Conservation (phyloP, 2,113 vertebrate genomes). For the Aviceda subcristata region DNA sequence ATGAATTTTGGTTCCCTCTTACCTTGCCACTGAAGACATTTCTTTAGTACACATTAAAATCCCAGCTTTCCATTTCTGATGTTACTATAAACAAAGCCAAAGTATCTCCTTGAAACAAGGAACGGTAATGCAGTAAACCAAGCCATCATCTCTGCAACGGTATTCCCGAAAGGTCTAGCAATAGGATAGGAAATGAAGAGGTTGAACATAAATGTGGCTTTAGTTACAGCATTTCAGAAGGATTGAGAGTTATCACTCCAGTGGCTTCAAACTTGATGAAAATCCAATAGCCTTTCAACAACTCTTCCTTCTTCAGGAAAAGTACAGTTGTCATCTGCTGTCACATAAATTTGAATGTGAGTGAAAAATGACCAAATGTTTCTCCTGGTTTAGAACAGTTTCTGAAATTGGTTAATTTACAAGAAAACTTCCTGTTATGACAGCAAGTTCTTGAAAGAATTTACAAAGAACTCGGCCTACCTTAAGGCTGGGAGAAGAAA, state of each 20-base stretch:
- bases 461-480: not conserved
- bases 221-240: not conserved
- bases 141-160: not conserved
- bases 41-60: not conserved
- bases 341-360: not conserved
- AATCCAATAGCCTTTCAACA: not conserved
- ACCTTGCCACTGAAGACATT: not conserved
- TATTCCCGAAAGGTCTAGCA: not conserved
- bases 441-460: not conserved
- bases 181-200: not conserved
- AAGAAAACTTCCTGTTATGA: not conserved
- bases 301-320: not conserved
- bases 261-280: not conserved
- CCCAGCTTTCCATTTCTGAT: not conserved
- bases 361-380: not conserved
- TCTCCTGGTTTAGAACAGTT: not conserved
- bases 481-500: not conserved
- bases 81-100: not conserved
- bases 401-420: not conserved
- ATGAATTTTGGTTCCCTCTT: not conserved
- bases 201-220: not conserved
- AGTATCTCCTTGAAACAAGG: not conserved
- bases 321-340: not conserved
- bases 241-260: not conserved
- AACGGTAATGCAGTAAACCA: not conserved